Evolutionary conservation across 2,113 vertebrate species (phyloP), one percentile per base, ranked within the genome.

Genomic region (Crotophaga sulcirostris): DNA sequence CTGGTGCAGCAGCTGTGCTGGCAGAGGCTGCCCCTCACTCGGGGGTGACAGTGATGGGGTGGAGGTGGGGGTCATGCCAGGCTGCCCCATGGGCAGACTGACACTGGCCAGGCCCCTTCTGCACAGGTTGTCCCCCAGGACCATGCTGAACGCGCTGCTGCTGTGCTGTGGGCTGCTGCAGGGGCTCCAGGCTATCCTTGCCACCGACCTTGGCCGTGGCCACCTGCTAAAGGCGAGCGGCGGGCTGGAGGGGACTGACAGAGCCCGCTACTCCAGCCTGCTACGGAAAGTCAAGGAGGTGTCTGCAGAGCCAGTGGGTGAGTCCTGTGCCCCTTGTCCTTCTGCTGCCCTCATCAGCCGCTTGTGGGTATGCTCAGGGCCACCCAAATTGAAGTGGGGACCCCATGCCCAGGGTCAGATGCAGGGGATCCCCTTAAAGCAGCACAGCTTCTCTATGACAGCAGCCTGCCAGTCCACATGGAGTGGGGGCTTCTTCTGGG

Each of bases 111-210:
- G 20, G 45, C 23, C 10, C 25, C 8, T 16, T 29, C 34, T 28
- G 16, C 1, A 5, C 92, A 97, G 95, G 72, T 28, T 56, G 64
- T 29, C 31, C 33, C 47, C 69, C 26, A 40, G 89, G 93, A 97
- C 63, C 91, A 98, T 98, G 98, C 87, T 98, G 97, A 97, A 94
- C 3, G 28, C 84, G 76, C 58, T 97, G 83, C 86, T 98, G 96
- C 97, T 98, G 92, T 97, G 97, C 84, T 97, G 96, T 3, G 97
- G 92, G 67, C 77, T 98, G 92, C 90, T 98, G 92, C 96, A 97
- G 86, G 96, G 96, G 13, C 68, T 97, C 68, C 98, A 98, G 51
- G 75, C 83, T 13, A 63, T 86, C 29, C 94, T 97, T 26, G 76
- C 82, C 6, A 33, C 97, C 1, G 97, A 98, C 60, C 87, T 97